Evolutionary conservation across 1,140 invertebrate genomes (phyloP).

Genomic region (Halictus rubicundus): DNA sequence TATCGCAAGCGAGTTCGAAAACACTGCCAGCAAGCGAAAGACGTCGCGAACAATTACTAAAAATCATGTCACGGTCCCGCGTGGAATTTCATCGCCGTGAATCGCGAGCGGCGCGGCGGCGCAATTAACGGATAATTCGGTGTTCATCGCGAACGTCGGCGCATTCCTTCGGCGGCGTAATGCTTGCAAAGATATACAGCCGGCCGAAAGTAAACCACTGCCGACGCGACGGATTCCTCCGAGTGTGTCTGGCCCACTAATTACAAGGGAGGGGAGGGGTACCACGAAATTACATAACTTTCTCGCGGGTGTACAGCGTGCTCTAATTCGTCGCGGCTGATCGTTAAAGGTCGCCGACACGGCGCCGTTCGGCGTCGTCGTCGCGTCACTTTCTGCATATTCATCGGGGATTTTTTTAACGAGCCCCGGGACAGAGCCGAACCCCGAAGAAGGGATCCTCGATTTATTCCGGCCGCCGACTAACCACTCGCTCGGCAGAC

Average conservation of each 20-base stretch:
- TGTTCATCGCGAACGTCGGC: conserved; percentile 32
- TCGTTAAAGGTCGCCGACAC: conserved; percentile 62
- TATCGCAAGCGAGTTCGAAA: too few species aligned
- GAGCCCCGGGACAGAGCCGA: conserved; percentile 7
- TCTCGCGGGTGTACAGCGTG: conserved; percentile 42
- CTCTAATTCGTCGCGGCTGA: conserved; percentile 64
- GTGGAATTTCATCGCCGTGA: conserved; percentile 4
- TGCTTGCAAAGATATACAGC: conserved; percentile 61
- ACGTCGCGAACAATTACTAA: not conserved
- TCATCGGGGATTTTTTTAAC: conserved; percentile 63
- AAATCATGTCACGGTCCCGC: conserved; percentile 4
- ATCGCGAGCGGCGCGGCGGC: not conserved
- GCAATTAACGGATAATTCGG: conserved; percentile 33
- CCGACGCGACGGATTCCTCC: conserved; percentile 46
- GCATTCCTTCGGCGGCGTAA: conserved; percentile 49
- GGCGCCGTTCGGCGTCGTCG: not conserved
- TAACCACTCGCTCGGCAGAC: not conserved
- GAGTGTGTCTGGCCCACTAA: conserved; percentile 45
- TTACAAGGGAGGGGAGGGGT: conserved; percentile 46
- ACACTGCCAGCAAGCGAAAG: too few species aligned
- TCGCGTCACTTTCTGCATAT: conserved; percentile 59
- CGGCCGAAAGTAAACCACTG: conserved; percentile 45
- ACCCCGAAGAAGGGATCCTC: conserved; percentile 40
- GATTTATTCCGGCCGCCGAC: conserved; percentile 30
- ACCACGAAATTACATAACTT: conserved; percentile 65